Evolutionary conservation across 2,888 invertebrate genomes (phyloP), one percentile per base, ranked within the genome.

Genomic region (Zootermopsis nevadensis): DNA sequence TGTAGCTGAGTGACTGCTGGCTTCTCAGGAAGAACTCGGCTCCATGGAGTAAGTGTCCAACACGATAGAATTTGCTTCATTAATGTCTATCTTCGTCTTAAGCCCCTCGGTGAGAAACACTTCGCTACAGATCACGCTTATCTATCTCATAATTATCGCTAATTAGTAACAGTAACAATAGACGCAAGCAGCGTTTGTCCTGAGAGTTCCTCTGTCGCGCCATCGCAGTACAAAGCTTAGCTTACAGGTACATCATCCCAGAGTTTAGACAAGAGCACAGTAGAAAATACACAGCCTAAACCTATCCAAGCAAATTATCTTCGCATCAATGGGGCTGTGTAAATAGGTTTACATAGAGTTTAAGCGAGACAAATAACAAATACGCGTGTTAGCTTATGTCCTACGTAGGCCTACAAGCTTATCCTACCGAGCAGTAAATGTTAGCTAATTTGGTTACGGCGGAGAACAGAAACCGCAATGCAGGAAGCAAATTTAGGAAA

Each of bases 401-500:
- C 66, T 66, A 66, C 7, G 33, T 33, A 22, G 33, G 33, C 10
- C 10, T 33, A 69, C 33, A 6, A 33, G 33, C 69, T 69, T 30
- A 69, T 69, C 69, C 69, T 31, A 69, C 31, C 69, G 69, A 69
- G 69, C 31, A 30, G 12, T 69, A 69, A 69, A 69, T 69, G 69
- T 69, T 69, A 31, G 69, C 69, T 69, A 69, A 69, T 69, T 69
- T 69, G 33, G 69, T 69, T 69, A 69, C 33, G 19, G 8, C 6
- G 33, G 6, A 60, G 60, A 60, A 15, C 48, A 48, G 48, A 66
- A 66, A 66, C 66, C 66, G 8, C 66, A 66, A 27, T n/a, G 66
- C 30, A 66, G 66, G 30, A 66, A 66, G 66, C 19, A 66, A 66
- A 66, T 66, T 66, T 66, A 66, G 12, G n/a, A 66, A 30, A n/a